Conservation (phyloP, 1,140 invertebrate species). For the Sinonovacula constricta region DNA sequence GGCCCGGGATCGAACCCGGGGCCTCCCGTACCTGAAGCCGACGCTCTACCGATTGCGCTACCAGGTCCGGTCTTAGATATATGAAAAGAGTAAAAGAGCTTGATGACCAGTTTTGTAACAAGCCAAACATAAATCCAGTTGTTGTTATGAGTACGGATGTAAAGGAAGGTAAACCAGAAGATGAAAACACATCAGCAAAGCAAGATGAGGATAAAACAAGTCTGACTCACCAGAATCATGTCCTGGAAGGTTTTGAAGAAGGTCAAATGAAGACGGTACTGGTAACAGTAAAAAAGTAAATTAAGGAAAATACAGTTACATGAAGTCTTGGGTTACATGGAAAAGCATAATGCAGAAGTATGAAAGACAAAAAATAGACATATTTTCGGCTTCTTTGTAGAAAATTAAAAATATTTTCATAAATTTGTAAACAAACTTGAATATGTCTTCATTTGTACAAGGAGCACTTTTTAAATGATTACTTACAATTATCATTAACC, state of each 20-base stretch:
- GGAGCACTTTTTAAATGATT: not conserved
- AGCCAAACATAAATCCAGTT: conserved; percentile 14
- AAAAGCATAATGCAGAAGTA: conserved; percentile 9
- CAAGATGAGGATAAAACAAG: conserved; percentile 4
- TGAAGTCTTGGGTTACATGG: conserved; percentile 5
- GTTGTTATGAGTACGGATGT: conserved; percentile 8
- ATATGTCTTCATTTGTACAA: conserved; percentile 3
- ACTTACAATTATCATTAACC: conserved; percentile 7
- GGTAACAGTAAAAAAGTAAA: conserved; percentile 1
- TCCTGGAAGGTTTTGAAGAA: conserved; percentile 5
- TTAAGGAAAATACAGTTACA: not conserved
- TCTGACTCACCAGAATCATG: not conserved
- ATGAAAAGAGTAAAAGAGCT: conserved; percentile 1
- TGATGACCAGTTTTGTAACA: conserved; percentile 9
- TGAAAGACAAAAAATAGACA: conserved; percentile 11
- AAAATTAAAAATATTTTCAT: not conserved
- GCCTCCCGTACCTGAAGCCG: too few relatives aligned
- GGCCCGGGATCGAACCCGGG: too few relatives aligned
- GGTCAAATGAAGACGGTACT: conserved; percentile 5
- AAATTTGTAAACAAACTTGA: conserved; percentile 13
- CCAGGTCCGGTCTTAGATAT: too few relatives aligned
- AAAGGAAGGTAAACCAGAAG: conserved; percentile 9
- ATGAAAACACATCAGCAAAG: conserved; percentile 11
- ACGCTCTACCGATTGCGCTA: too few relatives aligned
- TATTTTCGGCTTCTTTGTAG: conserved; percentile 10